Percentiles rank a stretch among this genome's conserved stretches.
These are phyloP conservation scores for Mya arenaria DNA, from an alignment of 1,140 invertebrate genomes.

Conservation along the genomic window DNA sequence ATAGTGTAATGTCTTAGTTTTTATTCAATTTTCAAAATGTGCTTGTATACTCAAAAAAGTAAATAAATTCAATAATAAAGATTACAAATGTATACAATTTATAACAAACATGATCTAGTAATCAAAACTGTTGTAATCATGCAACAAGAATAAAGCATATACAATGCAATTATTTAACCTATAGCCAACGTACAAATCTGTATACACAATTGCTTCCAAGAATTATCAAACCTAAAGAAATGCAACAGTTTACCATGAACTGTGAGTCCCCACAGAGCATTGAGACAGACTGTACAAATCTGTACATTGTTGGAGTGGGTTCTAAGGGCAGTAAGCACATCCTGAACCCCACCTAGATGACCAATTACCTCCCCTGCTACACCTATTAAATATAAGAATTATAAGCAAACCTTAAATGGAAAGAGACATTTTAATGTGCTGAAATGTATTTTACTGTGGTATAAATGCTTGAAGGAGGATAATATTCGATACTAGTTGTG, in stretches of 20 bases:
- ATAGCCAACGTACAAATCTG: too few relatives aligned
- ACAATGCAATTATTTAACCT: too few relatives aligned
- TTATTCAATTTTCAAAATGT: not conserved
- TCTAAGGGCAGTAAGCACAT: conserved; percentile 70
- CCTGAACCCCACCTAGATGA: conserved; percentile 68
- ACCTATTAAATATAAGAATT: conserved; percentile 45
- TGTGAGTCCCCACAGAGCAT: conserved; percentile 76
- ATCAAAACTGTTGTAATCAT: too few relatives aligned
- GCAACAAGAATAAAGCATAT: too few relatives aligned
- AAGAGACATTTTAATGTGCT: not conserved
- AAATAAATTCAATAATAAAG: not conserved
- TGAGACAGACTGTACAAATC: conserved; percentile 70
- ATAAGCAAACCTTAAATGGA: not conserved
- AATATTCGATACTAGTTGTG: not conserved
- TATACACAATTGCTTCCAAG: too few relatives aligned
- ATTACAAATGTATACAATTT: not conserved
- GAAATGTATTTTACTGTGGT: not conserved
- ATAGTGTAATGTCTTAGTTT: too few relatives aligned
- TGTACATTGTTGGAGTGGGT: conserved; percentile 62
- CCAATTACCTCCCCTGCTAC: conserved; percentile 68
- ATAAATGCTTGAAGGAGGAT: not conserved
- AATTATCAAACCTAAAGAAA: too few relatives aligned
- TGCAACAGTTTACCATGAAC: conserved; percentile 76
- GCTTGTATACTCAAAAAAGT: not conserved
- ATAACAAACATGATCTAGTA: too few relatives aligned